Conservation (phyloP, 2,113 vertebrate genomes). For the Platysternon megacephalum region DNA sequence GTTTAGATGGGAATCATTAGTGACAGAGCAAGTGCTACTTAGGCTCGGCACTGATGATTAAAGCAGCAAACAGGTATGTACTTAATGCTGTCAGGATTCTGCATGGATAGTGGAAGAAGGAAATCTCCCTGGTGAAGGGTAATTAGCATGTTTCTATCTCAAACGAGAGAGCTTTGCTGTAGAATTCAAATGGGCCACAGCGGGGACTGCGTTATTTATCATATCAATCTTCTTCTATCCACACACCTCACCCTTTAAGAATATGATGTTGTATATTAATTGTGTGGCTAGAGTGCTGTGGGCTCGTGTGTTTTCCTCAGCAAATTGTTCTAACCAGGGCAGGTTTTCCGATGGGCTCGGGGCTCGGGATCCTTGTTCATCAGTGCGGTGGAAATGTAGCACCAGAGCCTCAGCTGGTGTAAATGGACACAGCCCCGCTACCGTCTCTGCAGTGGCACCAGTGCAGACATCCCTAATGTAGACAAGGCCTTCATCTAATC, state of each 20-base stretch:
- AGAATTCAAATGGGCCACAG: not conserved
- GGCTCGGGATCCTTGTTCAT: rapidly evolving
- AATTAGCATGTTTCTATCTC: conserved; percentile 16
- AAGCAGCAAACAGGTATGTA: conserved; percentile 4
- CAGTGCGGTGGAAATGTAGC: rapidly evolving
- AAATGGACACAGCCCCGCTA: rapidly evolving
- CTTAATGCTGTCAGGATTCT: not conserved
- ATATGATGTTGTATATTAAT: not conserved
- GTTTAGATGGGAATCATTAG: conserved; percentile 47
- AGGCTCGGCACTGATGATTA: conserved; percentile 30
- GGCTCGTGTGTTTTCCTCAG: rapidly evolving
- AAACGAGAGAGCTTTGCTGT: not conserved
- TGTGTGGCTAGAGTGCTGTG: not conserved
- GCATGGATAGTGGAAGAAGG: not conserved
- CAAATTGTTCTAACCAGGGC: not conserved
- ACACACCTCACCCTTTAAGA: not conserved
- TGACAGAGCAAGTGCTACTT: conserved; percentile 30
- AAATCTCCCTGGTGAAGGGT: not conserved
- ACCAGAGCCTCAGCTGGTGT: rapidly evolving
- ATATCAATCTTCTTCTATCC: not conserved
- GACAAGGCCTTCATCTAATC: not conserved
- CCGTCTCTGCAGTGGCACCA: rapidly evolving
- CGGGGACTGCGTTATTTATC: conserved; percentile 13
- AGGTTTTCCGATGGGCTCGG: not conserved
- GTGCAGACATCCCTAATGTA: not conserved